Evolutionary conservation across 2,888 invertebrate genomes (phyloP).

Genomic region (Himalopsyche japonica): DNA sequence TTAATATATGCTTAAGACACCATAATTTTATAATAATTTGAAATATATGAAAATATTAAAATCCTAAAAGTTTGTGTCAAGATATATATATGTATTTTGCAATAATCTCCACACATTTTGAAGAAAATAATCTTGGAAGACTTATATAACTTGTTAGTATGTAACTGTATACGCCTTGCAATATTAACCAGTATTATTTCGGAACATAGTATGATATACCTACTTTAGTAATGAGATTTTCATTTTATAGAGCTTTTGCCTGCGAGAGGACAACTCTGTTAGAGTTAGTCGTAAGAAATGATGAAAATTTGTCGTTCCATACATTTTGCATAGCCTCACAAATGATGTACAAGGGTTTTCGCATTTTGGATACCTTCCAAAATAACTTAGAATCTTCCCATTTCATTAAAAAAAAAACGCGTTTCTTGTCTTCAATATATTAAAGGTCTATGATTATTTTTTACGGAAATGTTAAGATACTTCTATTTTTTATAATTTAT

Average conservation of each 20-base stretch:
- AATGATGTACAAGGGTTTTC: background rate
- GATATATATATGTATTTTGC: no score
- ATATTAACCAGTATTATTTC: background rate
- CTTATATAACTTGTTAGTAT: no score
- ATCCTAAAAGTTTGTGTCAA: no score
- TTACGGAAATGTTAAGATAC: no score
- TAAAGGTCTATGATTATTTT: no score
- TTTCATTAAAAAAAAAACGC: background rate
- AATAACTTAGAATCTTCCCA: background rate
- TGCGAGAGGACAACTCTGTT: background rate
- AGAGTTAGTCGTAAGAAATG: background rate
- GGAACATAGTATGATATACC: background rate
- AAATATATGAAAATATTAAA: no score
- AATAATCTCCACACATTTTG: no score
- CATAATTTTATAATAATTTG: no score
- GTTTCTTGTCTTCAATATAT: background rate
- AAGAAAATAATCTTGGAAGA: no score
- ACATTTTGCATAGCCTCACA: background rate
- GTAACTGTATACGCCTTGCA: background rate
- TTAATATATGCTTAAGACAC: no score
- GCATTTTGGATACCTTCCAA: background rate
- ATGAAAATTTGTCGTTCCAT: background rate
- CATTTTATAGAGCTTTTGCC: background rate
- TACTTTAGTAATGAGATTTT: background rate
- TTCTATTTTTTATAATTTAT: no score